Evolutionary conservation across 2,888 invertebrate species (phyloP).

Genomic region (Ariolimax columbianus): DNA sequence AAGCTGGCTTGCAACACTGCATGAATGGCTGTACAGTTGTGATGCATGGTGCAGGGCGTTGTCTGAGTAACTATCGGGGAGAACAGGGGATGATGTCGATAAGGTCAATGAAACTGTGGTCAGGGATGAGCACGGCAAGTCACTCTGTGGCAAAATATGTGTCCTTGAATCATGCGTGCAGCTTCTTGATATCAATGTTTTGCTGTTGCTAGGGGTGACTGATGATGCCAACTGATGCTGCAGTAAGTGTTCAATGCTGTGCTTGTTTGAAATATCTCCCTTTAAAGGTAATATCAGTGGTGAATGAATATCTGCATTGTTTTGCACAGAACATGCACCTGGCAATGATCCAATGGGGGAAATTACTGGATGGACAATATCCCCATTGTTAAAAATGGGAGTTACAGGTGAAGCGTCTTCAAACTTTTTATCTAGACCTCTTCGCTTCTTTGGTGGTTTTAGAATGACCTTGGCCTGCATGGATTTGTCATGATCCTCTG

Average conservation of each 20-base stretch:
- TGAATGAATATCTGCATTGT: slow-evolving; percentile 6
- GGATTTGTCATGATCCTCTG: background rate
- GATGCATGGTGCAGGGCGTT: background rate
- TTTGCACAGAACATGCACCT: background rate
- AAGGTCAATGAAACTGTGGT: background rate
- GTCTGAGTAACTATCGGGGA: background rate
- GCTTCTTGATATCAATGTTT: slow-evolving; percentile 22
- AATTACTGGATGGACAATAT: background rate
- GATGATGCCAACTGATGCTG: slow-evolving; percentile 21
- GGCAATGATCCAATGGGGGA: background rate
- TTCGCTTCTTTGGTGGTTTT: slow-evolving; percentile 56
- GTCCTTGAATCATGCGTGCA: slow-evolving; percentile 26
- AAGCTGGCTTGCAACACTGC: background rate
- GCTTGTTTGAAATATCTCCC: slow-evolving; percentile 17
- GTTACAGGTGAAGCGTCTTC: slow-evolving; percentile 19
- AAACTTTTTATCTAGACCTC: slow-evolving; percentile 47
- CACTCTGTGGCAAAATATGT: slow-evolving; percentile 6
- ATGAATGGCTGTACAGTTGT: slow-evolving; percentile 19
- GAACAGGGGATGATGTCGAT: background rate
- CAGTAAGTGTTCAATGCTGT: slow-evolving; percentile 40
- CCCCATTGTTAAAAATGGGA: slow-evolving; percentile 14
- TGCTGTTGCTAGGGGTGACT: background rate
- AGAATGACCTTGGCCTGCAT: slow-evolving; percentile 45
- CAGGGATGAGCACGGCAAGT: background rate
- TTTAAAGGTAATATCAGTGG: background rate